Evolutionary conservation across 1,140 invertebrate genomes (phyloP).

Genomic region (Lepidurus arcticus): DNA sequence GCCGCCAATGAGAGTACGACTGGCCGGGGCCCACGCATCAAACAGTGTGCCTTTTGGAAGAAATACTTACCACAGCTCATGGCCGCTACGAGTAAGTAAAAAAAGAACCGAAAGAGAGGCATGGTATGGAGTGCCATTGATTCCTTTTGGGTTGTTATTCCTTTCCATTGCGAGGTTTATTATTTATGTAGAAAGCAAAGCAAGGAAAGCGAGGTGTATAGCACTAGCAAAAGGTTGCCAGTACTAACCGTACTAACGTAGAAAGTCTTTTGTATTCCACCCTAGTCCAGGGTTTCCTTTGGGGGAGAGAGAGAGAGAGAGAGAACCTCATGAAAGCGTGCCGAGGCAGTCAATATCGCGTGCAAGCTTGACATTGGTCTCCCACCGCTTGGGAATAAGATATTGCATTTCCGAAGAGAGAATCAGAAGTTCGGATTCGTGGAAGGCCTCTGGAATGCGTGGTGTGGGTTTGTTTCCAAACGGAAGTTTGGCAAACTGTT

Average conservation of each 20-base stretch:
- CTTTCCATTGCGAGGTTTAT: not conserved
- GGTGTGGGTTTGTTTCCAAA: too few relatives aligned
- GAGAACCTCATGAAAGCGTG: too few relatives aligned
- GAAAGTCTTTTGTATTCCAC: not conserved
- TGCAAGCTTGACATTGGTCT: too few relatives aligned
- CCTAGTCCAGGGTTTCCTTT: not conserved
- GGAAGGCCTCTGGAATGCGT: too few relatives aligned
- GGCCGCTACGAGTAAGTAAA: slow-evolving; percentile 28
- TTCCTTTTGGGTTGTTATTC: not conserved
- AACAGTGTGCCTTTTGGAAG: slow-evolving; percentile 94
- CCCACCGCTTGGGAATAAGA: too few relatives aligned
- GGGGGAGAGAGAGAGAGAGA: not conserved
- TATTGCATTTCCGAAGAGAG: too few relatives aligned
- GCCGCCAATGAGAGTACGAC: slow-evolving; percentile 71
- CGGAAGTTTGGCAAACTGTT: too few relatives aligned
- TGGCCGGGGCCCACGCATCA: slow-evolving; percentile 75
- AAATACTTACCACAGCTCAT: slow-evolving; percentile 85
- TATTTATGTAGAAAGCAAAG: not conserved
- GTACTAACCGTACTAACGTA: not conserved
- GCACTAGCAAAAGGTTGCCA: not conserved
- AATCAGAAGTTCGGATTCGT: too few relatives aligned
- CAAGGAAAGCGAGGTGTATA: not conserved
- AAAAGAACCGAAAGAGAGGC: not conserved
- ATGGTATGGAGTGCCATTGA: not conserved
- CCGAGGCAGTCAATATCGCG: too few relatives aligned